A percentile compares a stretch with the other conserved stretches of the same genome.
Evolutionary conservation across 1,140 invertebrate genomes (phyloP).

Genomic region (Drosophila gunungcola): DNA sequence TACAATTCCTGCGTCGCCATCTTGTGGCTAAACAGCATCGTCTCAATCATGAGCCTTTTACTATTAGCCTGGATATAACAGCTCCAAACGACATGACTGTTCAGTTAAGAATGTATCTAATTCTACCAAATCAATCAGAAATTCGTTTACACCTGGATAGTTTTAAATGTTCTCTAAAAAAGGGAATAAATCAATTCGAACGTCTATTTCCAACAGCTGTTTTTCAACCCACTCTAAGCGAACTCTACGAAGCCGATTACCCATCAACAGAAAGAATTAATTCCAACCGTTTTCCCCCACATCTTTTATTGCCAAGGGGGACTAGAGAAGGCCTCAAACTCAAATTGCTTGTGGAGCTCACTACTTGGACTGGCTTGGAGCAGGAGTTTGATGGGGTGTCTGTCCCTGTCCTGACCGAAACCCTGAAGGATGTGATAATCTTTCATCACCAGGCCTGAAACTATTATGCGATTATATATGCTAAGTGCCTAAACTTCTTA

Average conservation of each 20-base stretch:
- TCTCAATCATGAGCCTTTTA: conserved; percentile 86
- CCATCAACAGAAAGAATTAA: conserved; percentile 48
- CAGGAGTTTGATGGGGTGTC: not conserved
- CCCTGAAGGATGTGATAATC: conserved; percentile 51
- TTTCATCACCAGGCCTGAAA: conserved; percentile 34
- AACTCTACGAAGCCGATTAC: conserved; percentile 71
- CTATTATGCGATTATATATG: conserved; percentile 57
- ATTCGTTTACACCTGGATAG: conserved; percentile 72
- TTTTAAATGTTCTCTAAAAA: conserved; percentile 64
- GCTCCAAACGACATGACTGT: conserved; percentile 62
- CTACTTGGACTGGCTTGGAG: conserved; percentile 1
- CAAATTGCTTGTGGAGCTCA: conserved; percentile 48
- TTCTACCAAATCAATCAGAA: conserved; percentile 17
- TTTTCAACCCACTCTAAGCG: conserved; percentile 77
- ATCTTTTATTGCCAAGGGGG: conserved; percentile 86
- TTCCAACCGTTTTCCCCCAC: conserved; percentile 52
- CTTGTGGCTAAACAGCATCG: conserved; percentile 86
- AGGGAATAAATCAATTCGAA: conserved; percentile 84
- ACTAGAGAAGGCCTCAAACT: conserved; percentile 45
- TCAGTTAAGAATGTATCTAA: conserved; percentile 63
- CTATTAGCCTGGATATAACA: conserved; percentile 45
- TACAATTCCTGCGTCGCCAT: conserved; percentile 60
- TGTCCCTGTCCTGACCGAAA: conserved; percentile 15
- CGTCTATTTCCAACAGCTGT: conserved; percentile 67
- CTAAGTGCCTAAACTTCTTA: conserved; percentile 54